Percentiles rank a stretch among this genome's conserved stretches.
Evolutionary conservation across 53 echinoderm and acorn worm species (phyloP).

Genomic region (Patiria pectinifera): DNA sequence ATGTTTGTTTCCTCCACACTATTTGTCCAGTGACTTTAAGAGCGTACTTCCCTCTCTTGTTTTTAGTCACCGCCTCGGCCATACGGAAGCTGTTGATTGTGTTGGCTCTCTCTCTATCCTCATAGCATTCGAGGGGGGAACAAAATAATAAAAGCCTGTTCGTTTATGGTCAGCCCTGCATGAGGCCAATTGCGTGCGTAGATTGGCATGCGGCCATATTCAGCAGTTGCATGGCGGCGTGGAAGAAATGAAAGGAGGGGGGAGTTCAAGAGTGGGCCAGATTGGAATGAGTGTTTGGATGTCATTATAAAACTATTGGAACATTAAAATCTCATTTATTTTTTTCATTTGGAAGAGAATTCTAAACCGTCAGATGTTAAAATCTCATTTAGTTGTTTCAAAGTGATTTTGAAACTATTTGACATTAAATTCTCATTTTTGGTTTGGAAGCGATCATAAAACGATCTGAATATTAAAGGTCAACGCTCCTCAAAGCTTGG

Average conservation of each 20-base stretch:
- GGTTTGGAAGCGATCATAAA: too few species aligned
- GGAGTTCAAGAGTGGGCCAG: background rate
- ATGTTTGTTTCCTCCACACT: background rate
- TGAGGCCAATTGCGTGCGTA: constrained; percentile 12
- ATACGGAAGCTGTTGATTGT: constrained; percentile 56
- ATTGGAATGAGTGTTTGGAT: background rate
- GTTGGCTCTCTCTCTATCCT: background rate
- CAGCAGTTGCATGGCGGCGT: constrained; percentile 4
- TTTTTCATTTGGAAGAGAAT: background rate
- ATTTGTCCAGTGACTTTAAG: background rate
- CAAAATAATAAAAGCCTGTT: background rate
- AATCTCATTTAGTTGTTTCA: too few species aligned
- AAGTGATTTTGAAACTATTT: too few species aligned
- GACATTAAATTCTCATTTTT: too few species aligned
- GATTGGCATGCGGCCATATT: constrained; percentile 51
- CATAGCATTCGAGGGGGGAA: constrained; percentile 17
- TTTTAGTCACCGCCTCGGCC: constrained; percentile 27
- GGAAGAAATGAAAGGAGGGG: background rate
- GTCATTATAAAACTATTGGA: background rate
- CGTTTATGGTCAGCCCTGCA: background rate
- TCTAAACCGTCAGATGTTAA: too few species aligned
- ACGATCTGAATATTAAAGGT: too few species aligned
- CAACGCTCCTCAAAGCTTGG: too few species aligned
- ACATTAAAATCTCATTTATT: background rate
- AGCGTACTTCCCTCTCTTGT: constrained; percentile 14